Percentiles rank a stretch among this genome's conserved stretches.
phyloP scores from a whole-genome alignment of 2,113 vertebrate genomes.

The Ranitomeya imitator region DNA sequence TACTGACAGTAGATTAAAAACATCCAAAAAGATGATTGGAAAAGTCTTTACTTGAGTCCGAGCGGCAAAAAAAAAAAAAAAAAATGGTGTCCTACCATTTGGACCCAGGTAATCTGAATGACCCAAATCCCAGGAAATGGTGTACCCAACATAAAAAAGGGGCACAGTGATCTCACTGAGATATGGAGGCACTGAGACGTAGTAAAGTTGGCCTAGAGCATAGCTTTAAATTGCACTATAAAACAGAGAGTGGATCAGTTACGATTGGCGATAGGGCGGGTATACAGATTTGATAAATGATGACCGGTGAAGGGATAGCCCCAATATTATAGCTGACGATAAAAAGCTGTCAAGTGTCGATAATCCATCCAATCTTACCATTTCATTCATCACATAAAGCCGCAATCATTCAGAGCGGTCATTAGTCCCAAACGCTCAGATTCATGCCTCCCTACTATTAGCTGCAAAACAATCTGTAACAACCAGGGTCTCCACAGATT shows the following conservation, averaged over 20 bases:
- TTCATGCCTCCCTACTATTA: neutral
- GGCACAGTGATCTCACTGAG: neutral
- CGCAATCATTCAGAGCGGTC: neutral
- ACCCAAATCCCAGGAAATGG: neutral
- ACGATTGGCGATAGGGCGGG: neutral
- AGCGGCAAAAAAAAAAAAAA: neutral
- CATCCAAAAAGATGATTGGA: neutral
- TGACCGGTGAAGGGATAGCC: neutral
- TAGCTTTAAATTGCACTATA: neutral
- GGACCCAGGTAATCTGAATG: too few relatives aligned
- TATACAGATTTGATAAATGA: neutral
- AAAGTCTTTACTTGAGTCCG: neutral
- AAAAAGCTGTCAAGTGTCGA: neutral
- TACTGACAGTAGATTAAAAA: neutral
- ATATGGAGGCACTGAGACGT: neutral
- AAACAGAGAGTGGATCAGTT: neutral
- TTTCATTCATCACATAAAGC: constrained; percentile 9
- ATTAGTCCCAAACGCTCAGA: neutral
- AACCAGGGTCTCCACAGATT: constrained; percentile 20
- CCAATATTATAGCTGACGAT: neutral
- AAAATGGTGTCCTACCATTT: neutral
- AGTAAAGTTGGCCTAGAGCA: neutral
- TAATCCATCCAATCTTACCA: neutral
- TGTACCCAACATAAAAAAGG: neutral
- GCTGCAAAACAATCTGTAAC: constrained; percentile 38